A percentile compares a stretch with the other conserved stretches of the same genome.
These are phyloP conservation scores for Drosophila robusta DNA, from an alignment of 2,888 invertebrate genomes.

Conservation along the genomic window DNA sequence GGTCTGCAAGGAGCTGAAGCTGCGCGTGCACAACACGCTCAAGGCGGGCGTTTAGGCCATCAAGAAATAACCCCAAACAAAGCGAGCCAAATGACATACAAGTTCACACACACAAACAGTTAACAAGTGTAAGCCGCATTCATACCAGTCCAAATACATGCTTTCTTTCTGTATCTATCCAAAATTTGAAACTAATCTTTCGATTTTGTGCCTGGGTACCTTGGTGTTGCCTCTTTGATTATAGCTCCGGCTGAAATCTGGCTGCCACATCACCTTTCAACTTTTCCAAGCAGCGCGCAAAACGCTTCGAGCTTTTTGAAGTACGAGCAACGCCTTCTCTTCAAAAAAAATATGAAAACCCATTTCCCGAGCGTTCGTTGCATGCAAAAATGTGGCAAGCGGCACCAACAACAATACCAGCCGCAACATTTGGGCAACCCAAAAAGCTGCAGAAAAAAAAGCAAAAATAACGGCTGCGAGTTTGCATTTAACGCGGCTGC, in stretches of 20 bases:
- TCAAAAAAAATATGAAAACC: conserved; percentile 53
- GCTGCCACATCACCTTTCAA: conserved; percentile 63
- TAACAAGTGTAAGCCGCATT: not conserved
- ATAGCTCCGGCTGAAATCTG: conserved; percentile 45
- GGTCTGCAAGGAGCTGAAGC: conserved; percentile 93
- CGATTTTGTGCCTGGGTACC: not conserved
- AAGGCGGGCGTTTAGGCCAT: no score
- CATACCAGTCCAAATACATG: not conserved
- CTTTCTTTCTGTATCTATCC: not conserved
- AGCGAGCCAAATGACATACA: no score
- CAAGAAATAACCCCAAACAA: no score
- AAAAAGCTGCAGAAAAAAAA: conserved; percentile 15
- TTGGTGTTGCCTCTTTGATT: conserved; percentile 33
- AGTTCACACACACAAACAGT: no score
- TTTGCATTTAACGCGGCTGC: conserved; percentile 82
- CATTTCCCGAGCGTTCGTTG: conserved; percentile 66
- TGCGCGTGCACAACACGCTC: conserved; percentile 83
- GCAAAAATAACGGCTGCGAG: conserved; percentile 71
- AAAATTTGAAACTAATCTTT: not conserved
- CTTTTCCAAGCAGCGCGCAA: conserved; percentile 49
- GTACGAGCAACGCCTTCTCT: conserved; percentile 74
- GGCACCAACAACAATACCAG: conserved; percentile 42
- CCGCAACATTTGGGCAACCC: conserved; percentile 53
- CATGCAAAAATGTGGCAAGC: conserved; percentile 73
- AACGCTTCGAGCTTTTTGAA: conserved; percentile 68